Evolutionary conservation across 2,113 vertebrate species (phyloP), one percentile per base, ranked within the genome.

Genomic region (Bubo blakistoni): DNA sequence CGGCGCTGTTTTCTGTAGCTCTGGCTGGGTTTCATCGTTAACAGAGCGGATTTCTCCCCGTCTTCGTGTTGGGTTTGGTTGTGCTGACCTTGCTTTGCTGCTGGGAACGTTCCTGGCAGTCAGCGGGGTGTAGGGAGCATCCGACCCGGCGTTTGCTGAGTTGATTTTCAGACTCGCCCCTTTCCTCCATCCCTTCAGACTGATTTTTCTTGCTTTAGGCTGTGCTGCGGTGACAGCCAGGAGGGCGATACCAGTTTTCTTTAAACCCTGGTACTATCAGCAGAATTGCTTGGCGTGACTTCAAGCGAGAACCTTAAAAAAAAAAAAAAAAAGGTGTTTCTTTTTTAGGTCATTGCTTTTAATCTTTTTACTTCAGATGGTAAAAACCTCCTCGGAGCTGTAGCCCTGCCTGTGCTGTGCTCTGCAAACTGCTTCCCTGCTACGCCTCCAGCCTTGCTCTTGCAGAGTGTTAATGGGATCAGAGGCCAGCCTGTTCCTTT

Each of bases 141-240:
- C 32, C 4, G 4, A 13, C 36, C 10, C 5, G 5, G 32, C 1
- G 0, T 11, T 38, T 10, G 4, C 16, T 20, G 30, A 61, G 36
- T 32, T 71, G 52, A 19, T 49, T 55, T 81, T 42, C 46, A 20
- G 38, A 18, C 38, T 88, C 3, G 1, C 5, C 34, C 34, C 16
- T 54, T 82, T 62, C 20, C 47, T 81, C 29, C 24, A 4, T 30
- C 65, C 59, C 9, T 40, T 66, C 69, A 51, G 32, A 20, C 38
- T 51, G 29, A 6, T 57, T 85, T 72, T 21, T 57, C 54, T 34
- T 16, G 34, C 66, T 34, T 59, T 22, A 20, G 44, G 59, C 59
- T 1, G 2, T n/a, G 54, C 57, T 81, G 13, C 4, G 11, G 57
- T 49, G 40, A 32, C 51, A 51, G 27, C 52, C 57, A 47, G 36